Conservation (phyloP, 2,113 vertebrate species). For the crab-eating macaque (Macaca fascicularis) region T2T-MFA8v1.1 NC_088386.1:72196001-72196500, state of each 20-base stretch:
- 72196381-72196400: conserved; percentile 53
- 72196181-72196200: conserved; percentile 45
- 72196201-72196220: conserved; percentile 52
- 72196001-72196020: background rate
- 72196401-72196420: conserved; percentile 66
- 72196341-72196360: conserved; percentile 78
- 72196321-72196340: conserved; percentile 66
- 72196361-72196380: conserved; percentile 24
- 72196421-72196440: conserved; percentile 64
- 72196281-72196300: conserved; percentile 74
- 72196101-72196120: conserved; percentile 17
- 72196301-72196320: conserved; percentile 72
- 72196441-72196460: background rate
- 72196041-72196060: background rate
- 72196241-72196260: conserved; percentile 65
- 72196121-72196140: conserved; percentile 42
- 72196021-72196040: conserved; percentile 39
- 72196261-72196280: conserved; percentile 70
- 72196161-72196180: conserved; percentile 6
- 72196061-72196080: background rate
- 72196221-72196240: conserved; percentile 53
- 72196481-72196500: background rate
- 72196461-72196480: conserved; percentile 7
- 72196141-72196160: background rate
- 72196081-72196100: background rate